Conservation (phyloP, 2,113 vertebrate genomes). For the Chiloscyllium plagiosum region DNA sequence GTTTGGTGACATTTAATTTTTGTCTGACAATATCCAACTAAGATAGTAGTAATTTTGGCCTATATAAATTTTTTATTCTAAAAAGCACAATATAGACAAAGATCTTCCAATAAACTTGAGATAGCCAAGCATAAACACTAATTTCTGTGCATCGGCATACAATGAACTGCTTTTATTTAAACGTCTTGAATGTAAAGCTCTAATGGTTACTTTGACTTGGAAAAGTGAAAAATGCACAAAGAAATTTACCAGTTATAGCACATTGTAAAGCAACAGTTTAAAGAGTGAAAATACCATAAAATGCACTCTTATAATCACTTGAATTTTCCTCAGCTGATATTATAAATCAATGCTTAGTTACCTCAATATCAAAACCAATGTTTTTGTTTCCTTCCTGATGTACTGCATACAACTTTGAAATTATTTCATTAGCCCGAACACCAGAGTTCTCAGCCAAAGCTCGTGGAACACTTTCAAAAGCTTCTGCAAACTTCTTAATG, state of each 20-base stretch:
- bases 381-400: slow-evolving; percentile 95
- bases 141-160: neutral
- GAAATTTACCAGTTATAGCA: neutral
- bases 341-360: slow-evolving; percentile 45
- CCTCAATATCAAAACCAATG: slow-evolving; percentile 92
- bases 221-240: neutral
- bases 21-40: neutral
- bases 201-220: neutral
- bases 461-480: slow-evolving; percentile 84
- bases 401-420: slow-evolving; percentile 86
- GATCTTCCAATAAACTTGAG: neutral
- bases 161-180: neutral
- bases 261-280: neutral
- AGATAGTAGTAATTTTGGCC: neutral
- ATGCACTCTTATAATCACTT: neutral
- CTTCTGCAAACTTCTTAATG: slow-evolving; percentile 96
- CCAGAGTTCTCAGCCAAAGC: slow-evolving; percentile 91
- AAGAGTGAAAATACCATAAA: neutral
- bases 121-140: neutral
- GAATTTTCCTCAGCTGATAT: neutral
- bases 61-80: neutral
- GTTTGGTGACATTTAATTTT: neutral
- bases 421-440: slow-evolving; percentile 83
- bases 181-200: neutral
- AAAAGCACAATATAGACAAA: neutral